phyloP scores from a whole-genome alignment of 2,888 invertebrate species.

The Azorinus chamasolen region DNA sequence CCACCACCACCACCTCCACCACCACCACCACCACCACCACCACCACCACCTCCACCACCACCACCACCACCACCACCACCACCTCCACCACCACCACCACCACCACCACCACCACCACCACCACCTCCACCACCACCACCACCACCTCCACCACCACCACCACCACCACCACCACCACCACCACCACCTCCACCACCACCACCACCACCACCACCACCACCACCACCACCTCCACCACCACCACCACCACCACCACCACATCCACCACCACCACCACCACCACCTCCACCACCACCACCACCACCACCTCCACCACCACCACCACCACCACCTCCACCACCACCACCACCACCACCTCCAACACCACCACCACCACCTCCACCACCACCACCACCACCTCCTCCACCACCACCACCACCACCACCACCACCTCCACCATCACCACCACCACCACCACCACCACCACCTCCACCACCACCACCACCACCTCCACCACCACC shows the following conservation, averaged over 20 bases:
- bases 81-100: conserved; percentile 22
- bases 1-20: not conserved
- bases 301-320: conserved; percentile 4
- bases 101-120: conserved; percentile 35
- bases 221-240: conserved; percentile 18
- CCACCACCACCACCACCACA: conserved; percentile 21
- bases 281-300: conserved; percentile 20
- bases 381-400: not conserved
- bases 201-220: conserved; percentile 31
- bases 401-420: conserved; percentile 7
- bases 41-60: not conserved
- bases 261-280: conserved; percentile 32
- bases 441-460: conserved; percentile 8
- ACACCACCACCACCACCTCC: too few species aligned
- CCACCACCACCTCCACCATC: too few species aligned
- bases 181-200: conserved; percentile 21
- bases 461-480: conserved; percentile 6
- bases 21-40: not conserved
- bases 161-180: conserved; percentile 18
- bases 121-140: conserved; percentile 17
- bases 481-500: conserved; percentile 4
- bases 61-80: not conserved
- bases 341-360: too few species aligned
- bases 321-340: conserved; percentile 10
- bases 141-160: conserved; percentile 29